A percentile compares a stretch with the other conserved stretches of the same genome.
Evolutionary conservation across 2,797 vertebrate species (phyloP).

Genomic region (Melanotaenia boesemani): DNA sequence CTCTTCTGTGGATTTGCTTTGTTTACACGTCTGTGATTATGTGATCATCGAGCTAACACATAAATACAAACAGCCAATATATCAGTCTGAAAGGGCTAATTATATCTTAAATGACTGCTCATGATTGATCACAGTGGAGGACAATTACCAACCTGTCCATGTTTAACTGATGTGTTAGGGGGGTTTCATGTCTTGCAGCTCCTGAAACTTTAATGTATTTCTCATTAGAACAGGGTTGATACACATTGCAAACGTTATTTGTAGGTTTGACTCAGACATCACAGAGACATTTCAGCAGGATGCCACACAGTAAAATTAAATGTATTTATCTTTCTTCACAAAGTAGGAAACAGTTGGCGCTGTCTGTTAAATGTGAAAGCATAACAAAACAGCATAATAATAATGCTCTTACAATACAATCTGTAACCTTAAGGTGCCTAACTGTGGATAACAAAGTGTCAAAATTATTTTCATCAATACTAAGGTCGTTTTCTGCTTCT

Average conservation of each 20-base stretch:
- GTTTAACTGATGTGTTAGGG: conserved; percentile 65
- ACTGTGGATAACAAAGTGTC: too few relatives aligned
- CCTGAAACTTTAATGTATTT: conserved; percentile 63
- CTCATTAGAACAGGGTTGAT: conserved; percentile 58
- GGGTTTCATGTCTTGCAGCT: conserved; percentile 57
- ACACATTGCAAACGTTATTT: conserved; percentile 36
- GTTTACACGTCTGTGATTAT: conserved; percentile 23
- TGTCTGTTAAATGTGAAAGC: conserved; percentile 15
- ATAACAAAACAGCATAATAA: conserved; percentile 21
- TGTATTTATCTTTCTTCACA: conserved; percentile 40
- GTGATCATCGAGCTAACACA: conserved; percentile 40
- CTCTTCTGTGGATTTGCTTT: conserved; percentile 23
- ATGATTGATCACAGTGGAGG: conserved; percentile 58
- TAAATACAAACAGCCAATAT: conserved; percentile 54
- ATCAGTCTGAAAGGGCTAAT: conserved; percentile 56
- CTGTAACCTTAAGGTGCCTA: too few relatives aligned
- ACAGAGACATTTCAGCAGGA: conserved; percentile 29
- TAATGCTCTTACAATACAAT: background rate
- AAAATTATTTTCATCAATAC: too few relatives aligned
- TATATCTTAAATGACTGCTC: conserved; percentile 56
- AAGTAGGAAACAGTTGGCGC: conserved; percentile 30
- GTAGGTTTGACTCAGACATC: conserved; percentile 43
- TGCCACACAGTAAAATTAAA: conserved; percentile 13
- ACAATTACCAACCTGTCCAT: conserved; percentile 70
- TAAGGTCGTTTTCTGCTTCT: too few relatives aligned